Conservation (phyloP, 2,797 vertebrate genomes). For the Pachyuromys duprasi region DNA sequence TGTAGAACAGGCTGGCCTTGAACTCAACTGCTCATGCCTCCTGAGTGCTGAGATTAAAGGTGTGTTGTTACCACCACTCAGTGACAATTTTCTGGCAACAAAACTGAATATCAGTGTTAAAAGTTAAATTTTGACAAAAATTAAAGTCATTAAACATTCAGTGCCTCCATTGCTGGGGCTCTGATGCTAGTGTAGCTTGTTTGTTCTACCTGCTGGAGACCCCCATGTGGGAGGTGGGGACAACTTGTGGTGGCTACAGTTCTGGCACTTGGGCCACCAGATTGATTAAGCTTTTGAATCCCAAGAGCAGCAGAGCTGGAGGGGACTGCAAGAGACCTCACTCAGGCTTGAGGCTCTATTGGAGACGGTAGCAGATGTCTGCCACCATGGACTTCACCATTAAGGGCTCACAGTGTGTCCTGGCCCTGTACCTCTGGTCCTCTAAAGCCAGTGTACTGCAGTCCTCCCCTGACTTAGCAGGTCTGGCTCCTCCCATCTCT, state of each 20-base stretch:
- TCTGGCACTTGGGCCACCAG: background rate
- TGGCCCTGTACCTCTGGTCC: background rate
- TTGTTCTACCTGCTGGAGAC: background rate
- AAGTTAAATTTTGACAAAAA: background rate
- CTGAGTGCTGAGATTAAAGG: background rate
- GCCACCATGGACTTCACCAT: background rate
- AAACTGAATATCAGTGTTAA: background rate
- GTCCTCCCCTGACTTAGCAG: background rate
- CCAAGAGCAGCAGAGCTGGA: background rate
- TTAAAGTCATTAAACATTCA: background rate
- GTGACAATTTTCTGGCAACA: background rate
- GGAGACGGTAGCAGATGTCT: background rate
- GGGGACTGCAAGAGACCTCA: background rate
- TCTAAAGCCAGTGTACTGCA: background rate
- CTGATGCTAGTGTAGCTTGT: background rate
- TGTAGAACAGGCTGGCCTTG: background rate
- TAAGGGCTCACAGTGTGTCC: background rate
- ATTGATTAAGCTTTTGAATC: background rate
- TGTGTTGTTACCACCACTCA: background rate
- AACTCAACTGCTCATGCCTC: background rate
- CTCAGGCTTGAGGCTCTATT: background rate
- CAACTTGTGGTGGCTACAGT: background rate
- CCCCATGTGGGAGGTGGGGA: background rate
- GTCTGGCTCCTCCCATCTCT: background rate
- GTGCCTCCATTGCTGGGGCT: background rate